These are phyloP conservation scores for Aphelinus certus DNA, from an alignment of 1,140 invertebrate genomes.

Conservation along the genomic window DNA sequence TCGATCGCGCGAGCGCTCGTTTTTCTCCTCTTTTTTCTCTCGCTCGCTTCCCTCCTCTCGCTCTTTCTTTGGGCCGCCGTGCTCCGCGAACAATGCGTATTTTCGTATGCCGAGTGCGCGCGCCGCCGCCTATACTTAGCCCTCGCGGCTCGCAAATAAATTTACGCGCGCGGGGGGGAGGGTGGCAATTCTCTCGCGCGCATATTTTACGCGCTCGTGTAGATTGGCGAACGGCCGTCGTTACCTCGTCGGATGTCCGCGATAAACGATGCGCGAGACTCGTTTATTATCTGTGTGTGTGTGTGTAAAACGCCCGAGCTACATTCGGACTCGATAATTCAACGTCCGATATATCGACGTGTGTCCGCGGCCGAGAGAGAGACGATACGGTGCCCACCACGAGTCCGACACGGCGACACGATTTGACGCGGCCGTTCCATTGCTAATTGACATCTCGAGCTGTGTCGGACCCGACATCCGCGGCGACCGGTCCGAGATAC, in stretches of 20 bases:
- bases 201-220: constrained; percentile 4
- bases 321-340: too few relatives aligned
- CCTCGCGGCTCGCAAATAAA: constrained; percentile 41
- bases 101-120: constrained; percentile 42
- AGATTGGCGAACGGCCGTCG: neutral
- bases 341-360: too few relatives aligned
- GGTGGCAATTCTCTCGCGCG: neutral
- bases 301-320: too few relatives aligned
- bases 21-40: neutral
- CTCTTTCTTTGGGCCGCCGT: constrained; percentile 3
- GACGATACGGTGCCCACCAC: too few relatives aligned
- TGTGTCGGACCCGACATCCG: too few relatives aligned
- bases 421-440: too few relatives aligned
- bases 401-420: too few relatives aligned
- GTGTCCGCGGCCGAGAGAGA: too few relatives aligned
- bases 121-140: constrained; percentile 29
- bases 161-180: constrained; percentile 22
- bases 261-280: constrained; percentile 22
- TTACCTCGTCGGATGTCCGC: constrained; percentile 33
- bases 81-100: constrained; percentile 51
- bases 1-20: neutral
- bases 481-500: too few relatives aligned
- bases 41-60: neutral
- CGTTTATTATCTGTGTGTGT: neutral
- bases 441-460: too few relatives aligned